Base-by-base conservation (phyloP, 2,113 vertebrate species). In the Ceyx cyanopectus region DNA sequence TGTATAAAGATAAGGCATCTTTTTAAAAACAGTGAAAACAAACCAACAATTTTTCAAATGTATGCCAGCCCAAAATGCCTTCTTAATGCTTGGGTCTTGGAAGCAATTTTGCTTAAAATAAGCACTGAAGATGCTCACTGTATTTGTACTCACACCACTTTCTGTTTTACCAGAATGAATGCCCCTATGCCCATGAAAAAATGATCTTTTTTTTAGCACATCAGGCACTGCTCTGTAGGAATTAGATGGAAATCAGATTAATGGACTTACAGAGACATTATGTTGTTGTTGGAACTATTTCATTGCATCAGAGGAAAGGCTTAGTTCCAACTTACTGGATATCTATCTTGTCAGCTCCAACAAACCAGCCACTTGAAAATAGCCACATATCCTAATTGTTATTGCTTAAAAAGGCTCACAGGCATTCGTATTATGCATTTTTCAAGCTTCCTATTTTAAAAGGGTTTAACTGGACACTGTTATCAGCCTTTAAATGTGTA, bases 291-390 rank as follows among this genome's bases (percentile, higher is more conserved):
- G 34, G 20, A 51, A 26, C 40, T 29, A 12, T 30, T 58, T 18
- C 15, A 56, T 73, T 74, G 17, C 40, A 94, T 54, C 51, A 78
- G 24, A 89, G 63, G 29, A 63, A 89, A 84, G 54, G 17, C 77
- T 87, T 83, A 48, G 30, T 79, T 85, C 34, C 48, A 54, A 6
- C 10, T 87, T 50, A 34, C 15, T 54, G 41, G 34, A 46, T 88
- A 68, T 51, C 26, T 62, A 14, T 68, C 57, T 90, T 70, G 81
- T 72, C 72, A 93, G 43, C 60, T 85, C 57, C 90, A 78, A 77
- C 45, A 90, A 95, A 68, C 17, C 45, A 85, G 34, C 7, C 76
- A 73, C 84, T 85, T 75, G 51, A 66, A 87, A 92, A 92, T 37
- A 94, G 40, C 10, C 15, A 61, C 2, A 1, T 79, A 72, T 92